phyloP scores from a whole-genome alignment of 37 sponge, comb jelly and placozoan species.

The Haliclona indistincta region DNA sequence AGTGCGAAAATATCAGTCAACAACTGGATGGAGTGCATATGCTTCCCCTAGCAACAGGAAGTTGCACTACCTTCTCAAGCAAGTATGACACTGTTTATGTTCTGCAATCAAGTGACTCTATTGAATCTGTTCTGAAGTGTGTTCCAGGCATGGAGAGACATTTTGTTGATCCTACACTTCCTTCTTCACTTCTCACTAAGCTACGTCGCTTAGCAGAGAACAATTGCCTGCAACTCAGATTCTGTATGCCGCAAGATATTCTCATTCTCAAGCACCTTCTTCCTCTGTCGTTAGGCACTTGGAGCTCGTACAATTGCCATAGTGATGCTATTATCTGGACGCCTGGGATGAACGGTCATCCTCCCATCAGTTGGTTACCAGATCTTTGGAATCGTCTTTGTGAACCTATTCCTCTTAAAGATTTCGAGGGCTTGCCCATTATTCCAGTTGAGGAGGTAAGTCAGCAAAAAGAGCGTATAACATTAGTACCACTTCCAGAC shows the following conservation, averaged over 20 bases:
- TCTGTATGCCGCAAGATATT: constrained; percentile 14
- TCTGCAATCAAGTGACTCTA: neutral
- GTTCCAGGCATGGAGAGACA: constrained; percentile 15
- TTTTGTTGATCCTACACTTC: constrained; percentile 4
- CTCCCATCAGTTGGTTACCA: constrained; percentile 37
- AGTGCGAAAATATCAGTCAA: neutral
- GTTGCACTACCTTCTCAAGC: neutral
- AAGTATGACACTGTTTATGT: neutral
- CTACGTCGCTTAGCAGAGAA: neutral
- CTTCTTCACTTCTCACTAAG: neutral
- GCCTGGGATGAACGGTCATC: constrained; percentile 23
- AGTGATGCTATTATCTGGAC: constrained; percentile 15
- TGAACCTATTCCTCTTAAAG: neutral
- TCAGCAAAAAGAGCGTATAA: neutral
- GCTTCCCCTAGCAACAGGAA: constrained; percentile 14
- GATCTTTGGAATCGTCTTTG: constrained; percentile 50
- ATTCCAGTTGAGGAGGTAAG: neutral
- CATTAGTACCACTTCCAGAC: neutral
- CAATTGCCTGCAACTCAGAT: neutral
- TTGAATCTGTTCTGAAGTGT: constrained; percentile 1
- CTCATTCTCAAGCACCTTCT: constrained; percentile 27
- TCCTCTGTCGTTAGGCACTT: constrained; percentile 18
- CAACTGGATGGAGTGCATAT: constrained; percentile 34
- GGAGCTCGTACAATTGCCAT: constrained; percentile 8
- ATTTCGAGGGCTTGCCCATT: constrained; percentile 19